A percentile compares a stretch with the other conserved stretches of the same genome.
phyloP scores from a whole-genome alignment of 2,797 vertebrate species.

The Eremophila alpestris region DNA sequence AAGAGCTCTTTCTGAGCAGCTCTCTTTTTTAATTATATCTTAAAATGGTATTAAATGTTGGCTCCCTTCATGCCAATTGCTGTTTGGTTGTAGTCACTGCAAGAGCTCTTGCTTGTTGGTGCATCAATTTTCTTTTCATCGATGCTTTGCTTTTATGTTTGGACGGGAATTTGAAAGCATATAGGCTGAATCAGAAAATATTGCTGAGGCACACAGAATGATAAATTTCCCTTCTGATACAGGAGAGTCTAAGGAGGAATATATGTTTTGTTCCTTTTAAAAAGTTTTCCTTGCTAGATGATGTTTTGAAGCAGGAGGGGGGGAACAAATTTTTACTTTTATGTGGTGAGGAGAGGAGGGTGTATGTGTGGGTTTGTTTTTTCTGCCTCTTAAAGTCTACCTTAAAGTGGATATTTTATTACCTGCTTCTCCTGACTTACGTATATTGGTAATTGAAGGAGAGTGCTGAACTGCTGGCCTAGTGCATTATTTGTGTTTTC shows the following conservation, averaged over 20 bases:
- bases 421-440: constrained; percentile 45
- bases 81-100: constrained; percentile 62
- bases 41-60: constrained; percentile 61
- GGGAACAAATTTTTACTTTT: constrained; percentile 29
- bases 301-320: background rate
- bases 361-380: constrained; percentile 1
- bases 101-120: constrained; percentile 49
- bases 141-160: constrained; percentile 68
- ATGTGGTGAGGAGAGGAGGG: background rate
- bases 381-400: constrained; percentile 41
- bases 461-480: constrained; percentile 63
- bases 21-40: constrained; percentile 70
- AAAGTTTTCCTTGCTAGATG: constrained; percentile 45
- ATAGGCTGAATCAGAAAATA: constrained; percentile 60
- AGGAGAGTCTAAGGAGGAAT: constrained; percentile 38
- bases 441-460: constrained; percentile 58
- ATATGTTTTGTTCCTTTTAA: constrained; percentile 45
- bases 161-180: constrained; percentile 51
- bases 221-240: constrained; percentile 57
- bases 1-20: constrained; percentile 47
- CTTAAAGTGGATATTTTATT: constrained; percentile 66
- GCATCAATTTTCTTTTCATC: constrained; percentile 69
- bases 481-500: constrained; percentile 56
- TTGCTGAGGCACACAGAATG: constrained; percentile 36
- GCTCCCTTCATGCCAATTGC: constrained; percentile 55